phyloP scores from a whole-genome alignment of 2,888 invertebrate genomes.

The Xestia ashworthii region DNA sequence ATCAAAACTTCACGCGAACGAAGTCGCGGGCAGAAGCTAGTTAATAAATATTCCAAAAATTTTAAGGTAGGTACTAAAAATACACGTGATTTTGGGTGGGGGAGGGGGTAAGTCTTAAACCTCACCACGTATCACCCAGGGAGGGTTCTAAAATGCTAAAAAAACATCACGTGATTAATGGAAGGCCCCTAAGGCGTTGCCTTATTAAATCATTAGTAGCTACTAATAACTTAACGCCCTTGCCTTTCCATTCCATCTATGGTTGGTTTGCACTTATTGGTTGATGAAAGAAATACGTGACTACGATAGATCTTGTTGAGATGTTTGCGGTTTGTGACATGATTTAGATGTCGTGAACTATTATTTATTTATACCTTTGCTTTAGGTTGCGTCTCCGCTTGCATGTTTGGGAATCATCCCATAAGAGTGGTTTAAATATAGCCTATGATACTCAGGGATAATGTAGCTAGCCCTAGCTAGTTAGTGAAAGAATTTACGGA shows the following conservation, averaged over 20 bases:
- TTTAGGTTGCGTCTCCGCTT: neutral
- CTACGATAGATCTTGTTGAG: constrained; percentile 14
- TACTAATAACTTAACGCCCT: constrained; percentile 36
- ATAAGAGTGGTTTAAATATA: neutral
- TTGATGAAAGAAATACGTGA: constrained; percentile 13
- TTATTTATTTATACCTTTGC: neutral
- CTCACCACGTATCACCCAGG: too few relatives aligned
- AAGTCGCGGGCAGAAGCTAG: too few relatives aligned
- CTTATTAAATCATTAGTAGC: constrained; percentile 31
- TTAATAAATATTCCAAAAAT: too few relatives aligned
- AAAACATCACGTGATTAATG: too few relatives aligned
- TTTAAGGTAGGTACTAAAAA: too few relatives aligned
- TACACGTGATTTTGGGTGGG: too few relatives aligned
- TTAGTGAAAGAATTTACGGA: neutral
- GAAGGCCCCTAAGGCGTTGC: constrained; percentile 11
- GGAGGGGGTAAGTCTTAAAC: too few relatives aligned
- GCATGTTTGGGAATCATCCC: neutral
- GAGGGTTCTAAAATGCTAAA: too few relatives aligned
- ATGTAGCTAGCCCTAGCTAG: neutral
- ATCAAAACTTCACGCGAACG: too few relatives aligned
- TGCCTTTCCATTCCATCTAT: neutral
- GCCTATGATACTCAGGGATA: neutral
- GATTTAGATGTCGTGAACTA: neutral
- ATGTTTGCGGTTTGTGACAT: neutral
- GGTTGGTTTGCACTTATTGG: neutral